Base-by-base conservation (phyloP, 2,113 vertebrate species). In the Chamaetylas fuelleborni region DNA sequence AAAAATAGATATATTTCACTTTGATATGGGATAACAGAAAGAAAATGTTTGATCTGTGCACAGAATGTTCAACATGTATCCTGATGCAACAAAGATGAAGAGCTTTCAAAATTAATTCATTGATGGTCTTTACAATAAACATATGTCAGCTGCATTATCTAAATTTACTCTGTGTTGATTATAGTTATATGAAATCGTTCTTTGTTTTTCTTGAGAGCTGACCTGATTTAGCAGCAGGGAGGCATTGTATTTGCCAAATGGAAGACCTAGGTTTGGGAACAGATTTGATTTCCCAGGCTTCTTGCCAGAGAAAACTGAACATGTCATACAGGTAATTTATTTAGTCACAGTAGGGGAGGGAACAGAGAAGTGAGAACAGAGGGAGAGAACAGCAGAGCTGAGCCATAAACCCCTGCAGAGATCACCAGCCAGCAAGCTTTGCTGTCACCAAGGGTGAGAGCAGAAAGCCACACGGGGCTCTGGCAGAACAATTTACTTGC, bases 321-420 rank as follows among this genome's bases (percentile, higher is more conserved):
- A 91, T 95, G 89, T 97, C 95, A 97, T 80, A 94, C 93, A 96
- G 93, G 96, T 97, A 96, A 97, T 97, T 97, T 95, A 97, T 96
- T 97, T 96, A 95, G 95, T 94, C 93, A 95, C 93, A 94, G 84
- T 64, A 96, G 96, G 95, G 86, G 81, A 95, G 76, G 84, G 86
- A 96, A 93, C 81, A 94, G 80, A 84, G 66, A 94, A 86, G 58
- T 61, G 70, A 76, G 81, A 95, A 96, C 84, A 96, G 72, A 96
- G 92, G 62, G 70, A 93, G 29, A 76, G 70, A 90, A 81, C 26
- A 92, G 84, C 64, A 54, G 66, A 89, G 79, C 87, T 45, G 69
- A 90, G 88, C 88, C 84, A 76, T 16, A 76, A 91, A 84, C 86
- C 80, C 88, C 92, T 76, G 84, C 69, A 80, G 93, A 92, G 86